A percentile compares a stretch with the other conserved stretches of the same genome.
These are phyloP conservation scores for Myripristis jacobus DNA, from an alignment of 2,797 vertebrate genomes.

Conservation along the genomic window DNA sequence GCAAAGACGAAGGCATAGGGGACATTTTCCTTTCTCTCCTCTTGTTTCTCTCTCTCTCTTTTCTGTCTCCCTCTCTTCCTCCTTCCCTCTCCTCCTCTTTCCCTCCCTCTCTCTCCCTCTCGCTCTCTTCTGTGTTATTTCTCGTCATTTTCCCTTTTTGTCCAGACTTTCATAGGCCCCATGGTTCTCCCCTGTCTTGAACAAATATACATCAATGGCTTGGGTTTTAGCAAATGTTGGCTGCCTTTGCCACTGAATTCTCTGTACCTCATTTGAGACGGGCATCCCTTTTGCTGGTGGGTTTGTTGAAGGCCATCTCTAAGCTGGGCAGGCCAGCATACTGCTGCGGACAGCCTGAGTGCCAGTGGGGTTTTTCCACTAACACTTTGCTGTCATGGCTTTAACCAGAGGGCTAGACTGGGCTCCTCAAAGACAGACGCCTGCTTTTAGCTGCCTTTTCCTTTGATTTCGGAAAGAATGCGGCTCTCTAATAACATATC, in stretches of 20 bases:
- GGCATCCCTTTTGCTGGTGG: slow-evolving; percentile 73
- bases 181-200: slow-evolving; percentile 57
- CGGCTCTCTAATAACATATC: slow-evolving; percentile 47
- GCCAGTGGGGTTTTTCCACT: slow-evolving; percentile 76
- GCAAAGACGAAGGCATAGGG: slow-evolving; percentile 51
- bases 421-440: slow-evolving; percentile 58
- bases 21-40: slow-evolving; percentile 35
- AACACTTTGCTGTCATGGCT: slow-evolving; percentile 68
- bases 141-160: slow-evolving; percentile 62
- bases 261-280: slow-evolving; percentile 66
- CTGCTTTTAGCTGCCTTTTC: slow-evolving; percentile 57
- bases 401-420: slow-evolving; percentile 56
- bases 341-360: slow-evolving; percentile 60
- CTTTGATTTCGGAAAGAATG: slow-evolving; percentile 60
- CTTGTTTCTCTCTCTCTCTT: slow-evolving; percentile 23
- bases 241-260: slow-evolving; percentile 72
- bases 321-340: slow-evolving; percentile 51
- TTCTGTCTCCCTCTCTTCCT: slow-evolving; percentile 16
- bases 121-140: slow-evolving; percentile 47
- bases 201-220: slow-evolving; percentile 78
- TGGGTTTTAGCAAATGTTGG: slow-evolving; percentile 69
- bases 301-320: slow-evolving; percentile 74
- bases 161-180: slow-evolving; percentile 58
- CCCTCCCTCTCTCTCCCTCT: slow-evolving; percentile 18
- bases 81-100: slow-evolving; percentile 40